Base-by-base conservation (phyloP, 1,140 invertebrate species). In the Agraylea sexmaculata region DNA sequence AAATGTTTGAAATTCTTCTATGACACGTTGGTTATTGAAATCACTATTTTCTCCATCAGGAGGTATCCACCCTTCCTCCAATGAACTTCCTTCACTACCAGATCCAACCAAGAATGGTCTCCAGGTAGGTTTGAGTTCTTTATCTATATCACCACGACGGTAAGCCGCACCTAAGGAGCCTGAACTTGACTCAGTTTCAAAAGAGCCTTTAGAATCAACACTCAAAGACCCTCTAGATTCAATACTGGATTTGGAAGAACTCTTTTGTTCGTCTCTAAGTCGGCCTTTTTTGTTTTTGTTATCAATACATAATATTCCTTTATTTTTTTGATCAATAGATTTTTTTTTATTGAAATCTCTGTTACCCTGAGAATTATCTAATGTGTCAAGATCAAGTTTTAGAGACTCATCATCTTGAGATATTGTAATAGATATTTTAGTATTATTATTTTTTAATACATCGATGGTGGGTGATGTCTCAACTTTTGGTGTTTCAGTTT, bases 91-190 rank as follows among this genome's bases (percentile, higher is more conserved):
- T 56, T 68, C 65, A 53, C 75, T 81, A 11, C 78, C 78, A 0
- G 80, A 84, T 48, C 80, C 83, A 5, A 85, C 69, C n/a, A 83
- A 77, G 53, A 86, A 87, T 1, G 80, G 77, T 49, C 76, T 73
- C 79, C 80, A 84, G 2, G 81, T 83, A n/a, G 78, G 76, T 57
- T 75, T 80, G 28, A 80, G 58, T 51, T 82, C 78, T 52, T 74
- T 68, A 15, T 51, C 62, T 7, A 68, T 53, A 31, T 67, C 73
- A 1, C 71, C 72, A 27, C 71, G 72, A 32, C 78, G 66, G 51
- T 80, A 77, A 13, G 73, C 74, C 31, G 71, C 70, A 6, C 75
- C 74, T 23, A 80, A 60, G 19, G 77, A 80, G 5, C 78, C 77
- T n/a, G 77, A 82, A 47, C 79, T 83, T 18, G 77, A 81, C 57